Conservation (phyloP, 2,888 invertebrate species). For the Furcula furcula region DNA sequence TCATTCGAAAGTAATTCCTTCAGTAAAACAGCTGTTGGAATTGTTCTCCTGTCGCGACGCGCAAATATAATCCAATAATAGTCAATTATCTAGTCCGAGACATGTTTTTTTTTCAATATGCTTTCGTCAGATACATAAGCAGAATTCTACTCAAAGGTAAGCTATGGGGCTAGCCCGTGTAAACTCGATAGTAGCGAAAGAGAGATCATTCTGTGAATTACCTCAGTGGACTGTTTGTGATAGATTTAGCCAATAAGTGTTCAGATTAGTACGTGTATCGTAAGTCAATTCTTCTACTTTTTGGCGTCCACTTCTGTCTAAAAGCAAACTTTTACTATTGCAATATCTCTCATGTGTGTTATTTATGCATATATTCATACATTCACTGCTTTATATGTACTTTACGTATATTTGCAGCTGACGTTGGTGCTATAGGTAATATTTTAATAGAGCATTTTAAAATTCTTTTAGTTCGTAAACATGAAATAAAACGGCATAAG, state of each 20-base stretch:
- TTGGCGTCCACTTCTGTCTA: slow-evolving; percentile 60
- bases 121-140: slow-evolving; percentile 51
- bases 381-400: slow-evolving; percentile 52
- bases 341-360: slow-evolving; percentile 19
- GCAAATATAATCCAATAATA: slow-evolving; percentile 64
- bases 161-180: slow-evolving; percentile 39
- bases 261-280: slow-evolving; percentile 69
- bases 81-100: slow-evolving; percentile 77
- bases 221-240: slow-evolving; percentile 79
- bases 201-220: slow-evolving; percentile 68
- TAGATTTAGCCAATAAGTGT: slow-evolving; percentile 81
- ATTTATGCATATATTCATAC: slow-evolving; percentile 28
- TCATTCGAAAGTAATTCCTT: slow-evolving; percentile 32
- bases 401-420: slow-evolving; percentile 66
- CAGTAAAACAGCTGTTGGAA: slow-evolving; percentile 23
- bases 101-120: slow-evolving; percentile 55
- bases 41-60: slow-evolving; percentile 36
- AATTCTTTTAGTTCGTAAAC: slow-evolving; percentile 17
- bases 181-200: slow-evolving; percentile 24
- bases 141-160: slow-evolving; percentile 55
- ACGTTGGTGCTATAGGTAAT: slow-evolving; percentile 73
- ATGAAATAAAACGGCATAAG: too few relatives aligned
- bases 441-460: slow-evolving; percentile 27
- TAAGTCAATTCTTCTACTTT: slow-evolving; percentile 73
- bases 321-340: slow-evolving; percentile 24